phyloP scores from a whole-genome alignment of 1,140 invertebrate species.

The Drosophila sp. region DNA sequence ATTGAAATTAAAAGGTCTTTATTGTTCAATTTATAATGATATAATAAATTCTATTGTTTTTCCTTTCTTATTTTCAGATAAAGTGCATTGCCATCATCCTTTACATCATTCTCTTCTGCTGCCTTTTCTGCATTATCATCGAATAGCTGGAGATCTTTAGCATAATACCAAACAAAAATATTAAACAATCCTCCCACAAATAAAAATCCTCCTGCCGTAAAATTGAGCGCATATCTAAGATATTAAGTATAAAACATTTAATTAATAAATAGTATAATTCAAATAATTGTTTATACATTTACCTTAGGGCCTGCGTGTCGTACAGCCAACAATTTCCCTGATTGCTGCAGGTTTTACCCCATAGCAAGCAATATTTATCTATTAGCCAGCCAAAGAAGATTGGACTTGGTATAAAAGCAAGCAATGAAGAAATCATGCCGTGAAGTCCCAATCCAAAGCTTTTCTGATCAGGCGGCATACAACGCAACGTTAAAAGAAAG shows the following conservation, averaged over 20 bases:
- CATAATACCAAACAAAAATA: conserved; percentile 88
- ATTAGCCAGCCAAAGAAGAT: conserved; percentile 90
- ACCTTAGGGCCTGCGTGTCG: conserved; percentile 85
- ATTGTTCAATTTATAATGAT: conserved; percentile 5
- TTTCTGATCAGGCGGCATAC: conserved; percentile 89
- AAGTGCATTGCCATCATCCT: conserved; percentile 23
- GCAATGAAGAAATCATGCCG: conserved; percentile 87
- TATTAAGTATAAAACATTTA: conserved; percentile 5
- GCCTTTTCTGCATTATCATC: conserved; percentile 85
- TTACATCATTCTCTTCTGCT: conserved; percentile 42
- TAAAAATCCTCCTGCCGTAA: conserved; percentile 87
- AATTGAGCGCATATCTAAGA: conserved; percentile 86
- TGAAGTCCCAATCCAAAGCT: conserved; percentile 88
- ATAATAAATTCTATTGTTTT: not conserved
- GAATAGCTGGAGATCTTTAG: conserved; percentile 89
- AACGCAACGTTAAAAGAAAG: conserved; percentile 88
- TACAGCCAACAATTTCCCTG: conserved; percentile 91
- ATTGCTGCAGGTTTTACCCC: conserved; percentile 90
- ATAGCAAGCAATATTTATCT: conserved; percentile 89
- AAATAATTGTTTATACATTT: not conserved
- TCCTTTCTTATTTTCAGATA: conserved; percentile 9
- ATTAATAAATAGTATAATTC: not conserved
- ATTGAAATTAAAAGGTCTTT: not conserved
- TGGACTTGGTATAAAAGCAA: conserved; percentile 89
- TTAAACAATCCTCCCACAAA: conserved; percentile 88